These are phyloP conservation scores for Morone saxatilis DNA, from an alignment of 2,113 vertebrate genomes.

Conservation along the genomic window DNA sequence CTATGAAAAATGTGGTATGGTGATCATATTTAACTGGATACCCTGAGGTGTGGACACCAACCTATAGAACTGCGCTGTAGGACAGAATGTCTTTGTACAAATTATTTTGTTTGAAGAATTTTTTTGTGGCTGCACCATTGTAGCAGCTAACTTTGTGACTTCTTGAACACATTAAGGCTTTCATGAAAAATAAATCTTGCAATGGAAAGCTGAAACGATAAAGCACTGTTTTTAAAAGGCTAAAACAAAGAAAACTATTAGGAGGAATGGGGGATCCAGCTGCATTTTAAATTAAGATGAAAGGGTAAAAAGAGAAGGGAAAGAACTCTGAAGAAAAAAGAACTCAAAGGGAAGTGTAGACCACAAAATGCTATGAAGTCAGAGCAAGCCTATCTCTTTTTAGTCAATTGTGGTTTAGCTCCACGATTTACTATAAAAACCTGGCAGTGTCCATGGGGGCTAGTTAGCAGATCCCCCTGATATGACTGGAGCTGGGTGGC, in stretches of 20 bases:
- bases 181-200: conserved; percentile 67
- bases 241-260: conserved; percentile 75
- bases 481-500: conserved; percentile 70
- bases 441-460: conserved; percentile 72
- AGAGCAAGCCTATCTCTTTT: conserved; percentile 76
- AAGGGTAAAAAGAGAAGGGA: conserved; percentile 65
- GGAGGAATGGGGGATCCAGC: conserved; percentile 72
- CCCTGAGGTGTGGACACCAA: conserved; percentile 31
- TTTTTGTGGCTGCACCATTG: conserved; percentile 47
- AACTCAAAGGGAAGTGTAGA: conserved; percentile 73
- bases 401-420: conserved; percentile 79
- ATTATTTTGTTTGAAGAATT: conserved; percentile 2
- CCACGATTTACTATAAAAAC: conserved; percentile 77
- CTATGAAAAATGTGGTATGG: conserved; percentile 22
- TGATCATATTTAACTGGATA: conserved; percentile 42
- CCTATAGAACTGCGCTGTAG: conserved; percentile 9
- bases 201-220: conserved; percentile 62
- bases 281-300: conserved; percentile 82
- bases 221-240: conserved; percentile 66
- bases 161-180: conserved; percentile 78
- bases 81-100: conserved; percentile 31
- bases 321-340: conserved; percentile 57
- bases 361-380: conserved; percentile 82
- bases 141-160: conserved; percentile 59
- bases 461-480: conserved; percentile 76